Base-by-base conservation (phyloP, 2,888 invertebrate genomes). In the Ceraclea dissimilis region DNA sequence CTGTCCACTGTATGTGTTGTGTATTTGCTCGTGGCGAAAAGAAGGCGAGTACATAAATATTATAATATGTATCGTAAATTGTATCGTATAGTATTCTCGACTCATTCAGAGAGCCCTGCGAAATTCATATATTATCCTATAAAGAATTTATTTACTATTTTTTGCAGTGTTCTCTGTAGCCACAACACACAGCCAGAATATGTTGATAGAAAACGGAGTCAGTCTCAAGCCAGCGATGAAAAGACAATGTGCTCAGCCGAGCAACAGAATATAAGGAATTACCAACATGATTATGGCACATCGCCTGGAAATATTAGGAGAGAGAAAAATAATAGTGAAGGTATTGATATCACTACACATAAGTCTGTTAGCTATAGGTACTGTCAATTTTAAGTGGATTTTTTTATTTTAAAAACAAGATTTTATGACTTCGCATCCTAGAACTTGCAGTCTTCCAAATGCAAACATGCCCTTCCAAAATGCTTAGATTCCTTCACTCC, bases 211-310 rank as follows among this genome's bases (percentile, higher is more conserved):
- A 73, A 72, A 54, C 75, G 78, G 66, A 77, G 75, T 59, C 78
- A 76, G 63, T 77, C 78, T 0, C 77, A 68, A 1, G 71, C 75
- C 63, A 76, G 76, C 70, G 74, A 82, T 51, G 83, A 84, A 67
- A 84, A 84, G 63, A 81, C 82, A 0, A 76, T 76, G 31, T 77
- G 77, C 53, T 39, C 39, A 4, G 82, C 81, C 0, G 85, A 84
- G 65, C 76, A 84, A 58, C 84, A 85, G 67, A 84, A 85, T 66
- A 76, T 82, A 56, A 73, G 82, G 58, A 85, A 85, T 70, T 80
- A 80, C 60, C 84, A 84, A 64, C 85, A 85, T 64, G 83, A 85
- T 60, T 84, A 84, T 67, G 83, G 77, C 1, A 76, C 79, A 26
- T 78, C 79, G 1, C 78, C 79, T 16, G 39, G 39, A 5, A 39